These are phyloP conservation scores for Drosophila lacteicornis DNA, from an alignment of 1,140 invertebrate species.

Conservation along the genomic window DNA sequence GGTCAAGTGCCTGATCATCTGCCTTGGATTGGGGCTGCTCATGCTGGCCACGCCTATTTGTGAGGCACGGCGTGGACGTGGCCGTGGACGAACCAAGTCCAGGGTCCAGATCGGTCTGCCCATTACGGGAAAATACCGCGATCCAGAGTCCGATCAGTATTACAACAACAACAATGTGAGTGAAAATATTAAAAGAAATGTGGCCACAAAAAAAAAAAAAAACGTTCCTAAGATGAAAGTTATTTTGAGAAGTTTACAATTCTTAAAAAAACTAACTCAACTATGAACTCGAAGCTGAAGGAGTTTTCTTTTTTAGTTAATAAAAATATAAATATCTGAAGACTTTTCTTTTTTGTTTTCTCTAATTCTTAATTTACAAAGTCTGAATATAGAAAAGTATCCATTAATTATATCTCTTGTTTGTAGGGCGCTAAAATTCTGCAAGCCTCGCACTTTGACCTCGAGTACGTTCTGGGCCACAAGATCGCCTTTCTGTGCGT, in stretches of 20 bases:
- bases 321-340: not conserved
- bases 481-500: constrained; percentile 96
- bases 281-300: not conserved
- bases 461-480: constrained; percentile 96
- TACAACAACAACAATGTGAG: constrained; percentile 95
- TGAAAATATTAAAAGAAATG: constrained; percentile 43
- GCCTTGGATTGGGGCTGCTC: constrained; percentile 66
- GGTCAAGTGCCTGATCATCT: constrained; percentile 68
- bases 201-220: not conserved
- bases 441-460: constrained; percentile 96
- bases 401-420: not conserved
- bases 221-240: not conserved
- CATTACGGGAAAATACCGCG: constrained; percentile 93
- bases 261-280: not conserved
- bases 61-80: constrained; percentile 87
- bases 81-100: constrained; percentile 89
- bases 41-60: constrained; percentile 74
- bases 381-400: too few relatives aligned
- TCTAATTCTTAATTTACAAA: not conserved
- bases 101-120: constrained; percentile 93
- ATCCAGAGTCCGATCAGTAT: constrained; percentile 94
- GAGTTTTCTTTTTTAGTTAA: too few relatives aligned
- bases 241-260: not conserved
- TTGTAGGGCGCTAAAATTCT: constrained; percentile 93
- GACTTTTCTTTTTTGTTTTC: not conserved